These are phyloP conservation scores for Cyaniris semiargus DNA, from an alignment of 2,888 invertebrate species.

Conservation along the genomic window DNA sequence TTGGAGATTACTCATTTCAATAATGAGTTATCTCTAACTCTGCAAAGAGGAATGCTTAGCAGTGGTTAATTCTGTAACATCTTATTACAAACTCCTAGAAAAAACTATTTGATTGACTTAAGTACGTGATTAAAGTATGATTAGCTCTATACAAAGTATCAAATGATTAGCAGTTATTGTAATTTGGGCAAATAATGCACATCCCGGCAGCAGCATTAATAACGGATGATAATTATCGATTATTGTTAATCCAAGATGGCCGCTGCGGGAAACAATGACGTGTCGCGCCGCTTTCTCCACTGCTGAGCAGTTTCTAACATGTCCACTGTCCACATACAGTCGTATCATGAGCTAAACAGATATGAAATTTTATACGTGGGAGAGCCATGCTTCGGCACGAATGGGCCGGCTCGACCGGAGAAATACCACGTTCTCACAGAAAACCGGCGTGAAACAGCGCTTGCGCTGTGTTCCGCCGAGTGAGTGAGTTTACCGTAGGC, in stretches of 20 bases:
- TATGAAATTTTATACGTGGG: too few species aligned
- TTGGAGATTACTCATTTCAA: too few species aligned
- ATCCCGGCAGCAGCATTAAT: background rate
- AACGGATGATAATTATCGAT: background rate
- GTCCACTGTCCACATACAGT: background rate
- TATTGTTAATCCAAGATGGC: conserved; percentile 16
- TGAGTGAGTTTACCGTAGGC: too few species aligned
- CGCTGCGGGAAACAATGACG: background rate
- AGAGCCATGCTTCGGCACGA: too few species aligned
- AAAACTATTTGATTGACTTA: background rate
- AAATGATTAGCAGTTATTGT: conserved; percentile 7
- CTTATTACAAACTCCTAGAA: background rate
- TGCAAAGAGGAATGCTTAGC: too few species aligned
- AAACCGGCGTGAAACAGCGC: too few species aligned
- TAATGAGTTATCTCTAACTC: too few species aligned
- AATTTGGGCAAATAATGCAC: background rate
- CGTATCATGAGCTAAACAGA: too few species aligned
- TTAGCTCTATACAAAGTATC: background rate
- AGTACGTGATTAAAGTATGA: background rate
- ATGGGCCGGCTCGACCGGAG: too few species aligned
- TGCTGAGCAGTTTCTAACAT: background rate
- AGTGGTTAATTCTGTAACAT: too few species aligned
- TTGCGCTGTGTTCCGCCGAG: too few species aligned
- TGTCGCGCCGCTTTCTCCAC: background rate
- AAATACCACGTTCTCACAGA: too few species aligned